Evolutionary conservation across 1,140 invertebrate genomes (phyloP).

Genomic region (Eriosoma lanigerum): DNA sequence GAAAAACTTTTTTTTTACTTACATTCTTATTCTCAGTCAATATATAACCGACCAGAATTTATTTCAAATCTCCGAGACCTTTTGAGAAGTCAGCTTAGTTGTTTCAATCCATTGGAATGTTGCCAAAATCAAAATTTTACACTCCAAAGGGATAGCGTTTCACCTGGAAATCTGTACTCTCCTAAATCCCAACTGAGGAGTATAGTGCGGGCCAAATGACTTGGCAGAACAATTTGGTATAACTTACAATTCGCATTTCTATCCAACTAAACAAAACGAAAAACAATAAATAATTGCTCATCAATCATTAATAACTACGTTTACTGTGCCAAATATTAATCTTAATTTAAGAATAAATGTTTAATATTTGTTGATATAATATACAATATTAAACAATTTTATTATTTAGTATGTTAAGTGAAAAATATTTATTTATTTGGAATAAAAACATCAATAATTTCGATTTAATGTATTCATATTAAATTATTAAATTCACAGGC

Average conservation of each 20-base stretch:
- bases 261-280: constrained; percentile 21
- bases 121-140: constrained; percentile 25
- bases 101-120: constrained; percentile 6
- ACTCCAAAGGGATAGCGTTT: constrained; percentile 24
- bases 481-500: too few relatives aligned
- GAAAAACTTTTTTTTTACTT: neutral
- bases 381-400: too few relatives aligned
- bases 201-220: constrained; percentile 32
- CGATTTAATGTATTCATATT: too few relatives aligned
- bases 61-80: constrained; percentile 28
- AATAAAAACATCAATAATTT: too few relatives aligned
- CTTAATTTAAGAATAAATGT: too few relatives aligned
- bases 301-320: neutral
- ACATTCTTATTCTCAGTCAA: neutral
- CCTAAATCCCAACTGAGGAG: constrained; percentile 1
- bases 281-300: constrained; percentile 14
- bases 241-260: constrained; percentile 18
- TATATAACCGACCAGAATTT: neutral
- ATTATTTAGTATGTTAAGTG: too few relatives aligned
- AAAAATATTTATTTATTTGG: too few relatives aligned
- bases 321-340: neutral
- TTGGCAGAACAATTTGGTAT: constrained; percentile 24
- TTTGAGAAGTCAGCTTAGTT: constrained; percentile 18
- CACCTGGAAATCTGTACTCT: constrained; percentile 32
- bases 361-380: too few relatives aligned